Base-by-base conservation (phyloP, 2,797 vertebrate species). In the Chloroceryle amazona region DNA sequence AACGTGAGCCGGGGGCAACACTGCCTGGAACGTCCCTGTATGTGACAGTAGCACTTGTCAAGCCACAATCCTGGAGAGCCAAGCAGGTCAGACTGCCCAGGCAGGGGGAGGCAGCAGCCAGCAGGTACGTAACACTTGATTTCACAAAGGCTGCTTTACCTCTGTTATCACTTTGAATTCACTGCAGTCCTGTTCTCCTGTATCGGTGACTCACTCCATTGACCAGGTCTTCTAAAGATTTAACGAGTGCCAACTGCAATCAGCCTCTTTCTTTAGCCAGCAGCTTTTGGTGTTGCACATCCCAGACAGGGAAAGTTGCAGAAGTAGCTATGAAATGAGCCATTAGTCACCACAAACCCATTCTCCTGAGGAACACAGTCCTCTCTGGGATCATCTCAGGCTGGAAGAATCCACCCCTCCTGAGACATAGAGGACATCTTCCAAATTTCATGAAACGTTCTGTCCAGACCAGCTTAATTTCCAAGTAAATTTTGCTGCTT, bases 1-100 rank as follows among this genome's bases (percentile, higher is more conserved):
- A 91, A 87, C 89, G 37, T 25, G 57, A 91, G 62, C 63, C 46
- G 80, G 73, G 84, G 88, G 58, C 89, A 94, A 61, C 63, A 70
- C 41, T 63, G 63, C 57, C 90, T 80, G 6, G 85, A 87, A 87
- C 85, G 65, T 85, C 90, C 79, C 78, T 3, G 1, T 39, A 61
- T 33, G 15, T 54, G 55, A 80, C 44, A 80, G 63, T 28, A 86
- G 58, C 8, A 8, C 37, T 95, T 75, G 73, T 8, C 82, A 62
- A 83, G 74, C 65, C 65, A 66, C 88, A 73, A 14, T 52, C 80
- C 78, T 17, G 18, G 79, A 54, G 1, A 94, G 52, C 55, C 37
- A 93, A 79, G 65, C 81, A 72, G 73, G 75, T 82, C 89, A 88
- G 66, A 31, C 72, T 60, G 70, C 75, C 25, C 2, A 1, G 60